Percentiles rank a stretch among this genome's conserved stretches.
Evolutionary conservation across 2,113 vertebrate species (phyloP).

Genomic region (Gallinago undulata): DNA sequence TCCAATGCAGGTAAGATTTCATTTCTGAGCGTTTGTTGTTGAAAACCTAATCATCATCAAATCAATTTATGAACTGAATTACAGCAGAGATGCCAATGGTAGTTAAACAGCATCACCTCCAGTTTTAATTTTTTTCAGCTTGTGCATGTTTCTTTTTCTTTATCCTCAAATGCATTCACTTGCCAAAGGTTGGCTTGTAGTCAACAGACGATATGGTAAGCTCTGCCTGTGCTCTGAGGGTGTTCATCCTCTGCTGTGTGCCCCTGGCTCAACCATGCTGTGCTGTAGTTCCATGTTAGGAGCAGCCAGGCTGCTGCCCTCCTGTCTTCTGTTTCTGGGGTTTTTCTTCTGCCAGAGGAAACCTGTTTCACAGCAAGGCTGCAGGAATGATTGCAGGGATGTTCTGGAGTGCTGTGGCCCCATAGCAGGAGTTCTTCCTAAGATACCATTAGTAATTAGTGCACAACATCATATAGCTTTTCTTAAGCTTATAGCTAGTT

Average conservation of each 20-base stretch:
- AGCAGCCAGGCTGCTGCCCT: neutral
- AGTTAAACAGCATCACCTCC: neutral
- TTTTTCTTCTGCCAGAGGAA: neutral
- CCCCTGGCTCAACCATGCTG: neutral
- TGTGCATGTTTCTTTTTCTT: neutral
- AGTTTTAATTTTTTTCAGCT: neutral
- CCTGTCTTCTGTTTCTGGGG: neutral
- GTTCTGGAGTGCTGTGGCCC: neutral
- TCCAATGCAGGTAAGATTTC: slow-evolving; percentile 86
- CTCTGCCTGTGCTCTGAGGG: neutral
- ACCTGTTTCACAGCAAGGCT: no score
- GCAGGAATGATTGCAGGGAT: neutral
- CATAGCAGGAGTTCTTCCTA: neutral
- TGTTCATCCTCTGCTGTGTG: neutral
- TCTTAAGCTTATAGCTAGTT: neutral
- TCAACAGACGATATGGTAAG: neutral
- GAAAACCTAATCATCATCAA: neutral
- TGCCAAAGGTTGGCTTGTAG: neutral
- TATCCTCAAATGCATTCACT: neutral
- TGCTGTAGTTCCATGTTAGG: neutral
- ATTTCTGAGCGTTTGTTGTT: neutral
- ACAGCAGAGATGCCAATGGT: neutral
- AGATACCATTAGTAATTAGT: neutral
- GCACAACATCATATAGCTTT: neutral
- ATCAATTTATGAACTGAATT: neutral